phyloP scores from a whole-genome alignment of 2,888 invertebrate species.

The Tetheella fluctuosa region DNA sequence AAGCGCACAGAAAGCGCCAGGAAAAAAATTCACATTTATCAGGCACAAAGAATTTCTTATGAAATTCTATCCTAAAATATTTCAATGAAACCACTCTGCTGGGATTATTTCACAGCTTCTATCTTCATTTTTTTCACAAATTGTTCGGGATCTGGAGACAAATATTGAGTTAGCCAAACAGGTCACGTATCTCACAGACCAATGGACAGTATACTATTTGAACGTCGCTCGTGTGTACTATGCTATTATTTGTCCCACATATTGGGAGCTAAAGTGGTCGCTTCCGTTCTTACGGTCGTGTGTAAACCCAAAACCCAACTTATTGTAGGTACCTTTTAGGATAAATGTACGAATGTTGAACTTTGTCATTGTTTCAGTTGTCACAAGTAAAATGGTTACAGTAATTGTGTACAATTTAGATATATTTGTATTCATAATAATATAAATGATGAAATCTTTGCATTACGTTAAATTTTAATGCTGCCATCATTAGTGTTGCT shows the following conservation, averaged over 20 bases:
- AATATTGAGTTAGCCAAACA: slow-evolving; percentile 39
- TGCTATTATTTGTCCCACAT: slow-evolving; percentile 43
- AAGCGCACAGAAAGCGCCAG: too few species aligned
- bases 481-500: too few species aligned
- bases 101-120: slow-evolving; percentile 15
- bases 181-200: slow-evolving; percentile 42
- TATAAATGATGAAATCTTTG: too few species aligned
- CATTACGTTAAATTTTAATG: too few species aligned
- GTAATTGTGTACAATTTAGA: background rate
- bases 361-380: background rate
- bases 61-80: background rate
- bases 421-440: background rate
- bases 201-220: slow-evolving; percentile 34
- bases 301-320: background rate
- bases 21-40: slow-evolving; percentile 14
- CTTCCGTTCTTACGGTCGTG: slow-evolving; percentile 7
- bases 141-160: slow-evolving; percentile 37
- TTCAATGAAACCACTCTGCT: background rate
- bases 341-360: background rate
- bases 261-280: slow-evolving; percentile 28
- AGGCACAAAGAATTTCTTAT: too few species aligned
- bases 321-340: background rate
- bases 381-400: background rate
- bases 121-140: slow-evolving; percentile 37
- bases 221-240: slow-evolving; percentile 39